These are phyloP conservation scores for Euproctis similis DNA, from an alignment of 2,888 invertebrate species.

Conservation along the genomic window DNA sequence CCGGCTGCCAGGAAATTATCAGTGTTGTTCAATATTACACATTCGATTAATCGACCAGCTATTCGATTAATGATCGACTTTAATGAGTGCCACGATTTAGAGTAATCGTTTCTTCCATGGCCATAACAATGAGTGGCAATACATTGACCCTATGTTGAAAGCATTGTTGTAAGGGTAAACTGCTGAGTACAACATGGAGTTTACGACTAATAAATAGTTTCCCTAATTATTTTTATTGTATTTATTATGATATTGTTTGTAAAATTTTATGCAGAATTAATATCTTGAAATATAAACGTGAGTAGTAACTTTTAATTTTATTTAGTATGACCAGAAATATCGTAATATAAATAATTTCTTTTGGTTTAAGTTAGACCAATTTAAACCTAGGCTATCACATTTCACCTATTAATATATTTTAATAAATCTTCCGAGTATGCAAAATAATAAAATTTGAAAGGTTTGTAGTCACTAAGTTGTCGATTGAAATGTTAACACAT, in stretches of 20 bases:
- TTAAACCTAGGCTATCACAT: too few species aligned
- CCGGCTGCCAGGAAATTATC: constrained; percentile 5
- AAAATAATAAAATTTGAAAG: too few species aligned
- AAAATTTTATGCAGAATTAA: constrained; percentile 1
- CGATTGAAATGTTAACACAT: constrained; percentile 28
- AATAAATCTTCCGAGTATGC: too few species aligned
- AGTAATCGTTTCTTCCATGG: constrained; percentile 21
- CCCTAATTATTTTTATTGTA: constrained; percentile 7
- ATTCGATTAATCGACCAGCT: constrained; percentile 7
- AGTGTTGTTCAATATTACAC: constrained; percentile 13
- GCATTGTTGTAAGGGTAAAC: constrained; percentile 17
- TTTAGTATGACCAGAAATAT: too few species aligned
- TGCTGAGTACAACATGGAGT: constrained; percentile 15
- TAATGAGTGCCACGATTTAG: constrained; percentile 20
- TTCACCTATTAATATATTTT: too few species aligned
- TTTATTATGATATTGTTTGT: background rate
- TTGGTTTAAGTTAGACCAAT: too few species aligned
- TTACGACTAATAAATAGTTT: constrained; percentile 14
- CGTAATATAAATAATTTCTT: too few species aligned
- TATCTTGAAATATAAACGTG: background rate
- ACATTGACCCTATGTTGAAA: constrained; percentile 24
- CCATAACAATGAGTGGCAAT: constrained; percentile 25
- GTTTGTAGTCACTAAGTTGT: constrained; percentile 25
- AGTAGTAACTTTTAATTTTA: too few species aligned
- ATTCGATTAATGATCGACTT: constrained; percentile 19